These are phyloP conservation scores for Zaprionus lineosus DNA, from an alignment of 2,888 invertebrate genomes.

Conservation along the genomic window DNA sequence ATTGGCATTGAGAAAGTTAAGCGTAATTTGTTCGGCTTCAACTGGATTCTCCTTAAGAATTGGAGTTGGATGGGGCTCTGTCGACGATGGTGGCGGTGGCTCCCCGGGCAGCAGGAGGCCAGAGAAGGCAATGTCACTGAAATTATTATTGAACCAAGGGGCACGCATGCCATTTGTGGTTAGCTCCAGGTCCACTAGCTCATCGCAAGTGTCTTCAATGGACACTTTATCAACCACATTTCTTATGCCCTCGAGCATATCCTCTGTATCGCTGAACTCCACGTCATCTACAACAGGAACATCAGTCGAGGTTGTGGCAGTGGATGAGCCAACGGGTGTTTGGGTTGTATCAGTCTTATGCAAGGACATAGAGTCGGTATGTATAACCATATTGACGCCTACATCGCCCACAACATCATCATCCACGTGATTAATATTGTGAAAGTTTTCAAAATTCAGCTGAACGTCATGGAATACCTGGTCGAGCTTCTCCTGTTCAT, in stretches of 20 bases:
- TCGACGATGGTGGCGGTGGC: conserved; percentile 41
- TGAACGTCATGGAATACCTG: conserved; percentile 80
- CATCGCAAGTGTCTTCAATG: conserved; percentile 82
- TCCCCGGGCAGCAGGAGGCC: conserved; percentile 64
- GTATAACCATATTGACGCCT: conserved; percentile 66
- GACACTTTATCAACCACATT: conserved; percentile 87
- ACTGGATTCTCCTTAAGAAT: conserved; percentile 9
- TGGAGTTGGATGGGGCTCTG: background rate
- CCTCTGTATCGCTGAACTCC: conserved; percentile 94
- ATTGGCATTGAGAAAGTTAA: conserved; percentile 44
- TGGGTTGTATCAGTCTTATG: conserved; percentile 47
- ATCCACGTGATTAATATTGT: conserved; percentile 57
- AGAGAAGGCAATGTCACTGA: conserved; percentile 69
- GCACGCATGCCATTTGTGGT: conserved; percentile 69
- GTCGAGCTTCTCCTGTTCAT: conserved; percentile 68
- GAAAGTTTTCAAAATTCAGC: conserved; percentile 79
- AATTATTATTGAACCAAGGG: conserved; percentile 77
- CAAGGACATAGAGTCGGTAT: conserved; percentile 43
- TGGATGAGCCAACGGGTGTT: conserved; percentile 32
- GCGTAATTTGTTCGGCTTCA: conserved; percentile 37
- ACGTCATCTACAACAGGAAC: conserved; percentile 79
- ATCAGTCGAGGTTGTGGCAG: conserved; percentile 15
- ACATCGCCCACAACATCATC: conserved; percentile 53
- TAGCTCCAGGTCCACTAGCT: conserved; percentile 79
- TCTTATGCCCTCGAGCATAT: conserved; percentile 92